These are phyloP conservation scores for Scarus forsteni DNA, from an alignment of 2,797 vertebrate species.

Conservation along the genomic window DNA sequence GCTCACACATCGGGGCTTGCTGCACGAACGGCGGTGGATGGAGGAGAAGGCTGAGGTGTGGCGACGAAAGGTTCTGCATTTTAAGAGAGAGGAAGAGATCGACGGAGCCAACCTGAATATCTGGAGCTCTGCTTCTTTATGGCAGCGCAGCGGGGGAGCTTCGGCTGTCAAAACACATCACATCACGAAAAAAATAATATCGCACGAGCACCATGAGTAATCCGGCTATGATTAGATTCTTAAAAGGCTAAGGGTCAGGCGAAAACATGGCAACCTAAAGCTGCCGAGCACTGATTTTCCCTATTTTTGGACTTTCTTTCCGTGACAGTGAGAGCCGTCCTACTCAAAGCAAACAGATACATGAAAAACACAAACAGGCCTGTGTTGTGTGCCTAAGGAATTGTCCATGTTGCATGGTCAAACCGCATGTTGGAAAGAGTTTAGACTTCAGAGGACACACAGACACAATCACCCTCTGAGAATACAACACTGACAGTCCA, in stretches of 20 bases:
- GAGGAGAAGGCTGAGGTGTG: constrained; percentile 38
- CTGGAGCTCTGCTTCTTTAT: constrained; percentile 26
- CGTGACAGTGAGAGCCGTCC: constrained; percentile 44
- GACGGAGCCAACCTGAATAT: constrained; percentile 45
- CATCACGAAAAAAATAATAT: constrained; percentile 7
- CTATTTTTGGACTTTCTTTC: constrained; percentile 44
- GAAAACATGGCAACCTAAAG: constrained; percentile 53
- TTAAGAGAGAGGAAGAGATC: constrained; percentile 6
- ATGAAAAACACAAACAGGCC: constrained; percentile 68
- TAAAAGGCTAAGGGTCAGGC: constrained; percentile 55
- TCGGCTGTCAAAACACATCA: constrained; percentile 51
- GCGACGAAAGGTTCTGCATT: constrained; percentile 27
- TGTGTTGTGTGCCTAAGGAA: constrained; percentile 48
- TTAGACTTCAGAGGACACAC: no score
- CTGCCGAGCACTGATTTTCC: constrained; percentile 8
- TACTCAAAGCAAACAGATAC: constrained; percentile 52
- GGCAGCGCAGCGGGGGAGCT: constrained; percentile 36
- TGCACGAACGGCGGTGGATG: constrained; percentile 14
- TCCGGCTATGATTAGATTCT: constrained; percentile 48
- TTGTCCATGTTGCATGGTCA: constrained; percentile 64
- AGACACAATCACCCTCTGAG: no score
- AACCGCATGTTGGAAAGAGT: constrained; percentile 55
- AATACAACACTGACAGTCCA: no score
- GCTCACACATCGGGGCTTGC: constrained; percentile 48
- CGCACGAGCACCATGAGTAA: constrained; percentile 31